phyloP scores from a whole-genome alignment of 2,797 vertebrate species.

The Anabacerthia variegaticeps region DNA sequence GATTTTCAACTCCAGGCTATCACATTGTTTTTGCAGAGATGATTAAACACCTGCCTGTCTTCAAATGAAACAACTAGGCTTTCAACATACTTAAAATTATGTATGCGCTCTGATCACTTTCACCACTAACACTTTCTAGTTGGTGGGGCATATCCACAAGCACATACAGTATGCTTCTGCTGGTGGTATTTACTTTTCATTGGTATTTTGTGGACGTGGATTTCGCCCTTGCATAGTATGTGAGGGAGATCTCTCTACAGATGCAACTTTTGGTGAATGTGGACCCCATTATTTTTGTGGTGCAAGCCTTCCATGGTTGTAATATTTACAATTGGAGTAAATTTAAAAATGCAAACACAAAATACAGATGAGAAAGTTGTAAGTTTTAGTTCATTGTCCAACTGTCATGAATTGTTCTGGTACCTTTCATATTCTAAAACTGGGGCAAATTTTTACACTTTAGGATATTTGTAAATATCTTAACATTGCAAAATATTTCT shows the following conservation, averaged over 20 bases:
- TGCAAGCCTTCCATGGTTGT: accelerated
- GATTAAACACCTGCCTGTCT: not conserved
- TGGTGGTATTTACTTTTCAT: not conserved
- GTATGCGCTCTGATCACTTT: not conserved
- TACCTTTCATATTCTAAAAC: not conserved
- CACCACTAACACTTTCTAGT: not conserved
- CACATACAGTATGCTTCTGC: accelerated
- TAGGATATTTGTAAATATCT: not conserved
- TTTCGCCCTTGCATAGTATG: not conserved
- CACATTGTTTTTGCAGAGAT: not conserved
- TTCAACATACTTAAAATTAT: not conserved
- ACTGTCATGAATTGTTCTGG: not conserved
- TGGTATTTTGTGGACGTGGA: not conserved
- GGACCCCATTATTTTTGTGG: not conserved
- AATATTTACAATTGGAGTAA: not conserved
- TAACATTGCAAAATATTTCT: not conserved
- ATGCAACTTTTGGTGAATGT: not conserved
- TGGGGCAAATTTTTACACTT: not conserved
- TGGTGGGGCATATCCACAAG: not conserved
- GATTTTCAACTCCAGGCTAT: not conserved
- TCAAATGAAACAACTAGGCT: not conserved
- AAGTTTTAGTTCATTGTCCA: not conserved
- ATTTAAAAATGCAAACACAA: not conserved
- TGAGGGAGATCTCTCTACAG: not conserved
- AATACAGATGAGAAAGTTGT: not conserved